Evolutionary conservation across 2,888 invertebrate species (phyloP).

Genomic region (Vanessa cardui): DNA sequence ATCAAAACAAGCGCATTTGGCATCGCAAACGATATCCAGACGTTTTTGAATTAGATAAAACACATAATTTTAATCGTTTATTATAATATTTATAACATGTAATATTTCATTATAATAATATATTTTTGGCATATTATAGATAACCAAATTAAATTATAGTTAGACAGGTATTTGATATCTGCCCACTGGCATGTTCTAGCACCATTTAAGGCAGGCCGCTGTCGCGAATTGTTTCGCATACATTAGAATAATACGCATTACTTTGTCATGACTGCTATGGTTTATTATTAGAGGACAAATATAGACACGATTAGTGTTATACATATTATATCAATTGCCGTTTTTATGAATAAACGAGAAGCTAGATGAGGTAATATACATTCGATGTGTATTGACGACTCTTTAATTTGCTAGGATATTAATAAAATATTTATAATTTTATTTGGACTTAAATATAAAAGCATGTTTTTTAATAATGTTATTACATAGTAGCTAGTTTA

Average conservation of each 20-base stretch:
- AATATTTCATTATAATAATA: not conserved
- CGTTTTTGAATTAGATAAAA: not conserved
- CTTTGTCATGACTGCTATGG: slow-evolving; percentile 13
- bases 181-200: slow-evolving; percentile 29
- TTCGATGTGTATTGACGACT: too few relatives aligned
- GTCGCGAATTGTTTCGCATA: slow-evolving; percentile 30
- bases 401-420: too few relatives aligned
- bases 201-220: slow-evolving; percentile 35
- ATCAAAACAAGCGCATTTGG: too few relatives aligned
- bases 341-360: not conserved
- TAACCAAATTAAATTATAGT: slow-evolving; percentile 1
- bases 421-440: too few relatives aligned
- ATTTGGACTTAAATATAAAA: too few relatives aligned
- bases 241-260: slow-evolving; percentile 30
- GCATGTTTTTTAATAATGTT: too few relatives aligned
- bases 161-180: slow-evolving; percentile 26
- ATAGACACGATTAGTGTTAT: slow-evolving; percentile 12
- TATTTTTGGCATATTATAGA: not conserved
- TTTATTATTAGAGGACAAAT: slow-evolving; percentile 16
- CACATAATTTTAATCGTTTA: not conserved
- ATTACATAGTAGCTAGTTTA: too few relatives aligned
- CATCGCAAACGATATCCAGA: not conserved
- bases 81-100: too few relatives aligned
- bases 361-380: too few relatives aligned
- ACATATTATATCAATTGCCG: not conserved